Conservation (phyloP, 2,888 invertebrate species). For the Andrena fulva region DNA sequence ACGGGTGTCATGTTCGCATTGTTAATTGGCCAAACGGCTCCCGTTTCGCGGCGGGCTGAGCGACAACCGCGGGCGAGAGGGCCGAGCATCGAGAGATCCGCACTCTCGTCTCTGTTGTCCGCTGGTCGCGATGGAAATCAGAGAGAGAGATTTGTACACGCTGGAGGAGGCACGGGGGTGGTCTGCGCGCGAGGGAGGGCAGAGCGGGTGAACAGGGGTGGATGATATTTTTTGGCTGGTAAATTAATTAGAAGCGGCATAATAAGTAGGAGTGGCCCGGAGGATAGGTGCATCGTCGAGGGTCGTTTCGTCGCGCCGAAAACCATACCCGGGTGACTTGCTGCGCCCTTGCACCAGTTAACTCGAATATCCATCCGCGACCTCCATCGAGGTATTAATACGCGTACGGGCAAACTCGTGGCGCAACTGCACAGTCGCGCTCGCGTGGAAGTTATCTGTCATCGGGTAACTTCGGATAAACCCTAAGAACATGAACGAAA, state of each 20-base stretch:
- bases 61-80: slow-evolving; percentile 49
- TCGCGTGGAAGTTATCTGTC: slow-evolving; percentile 43
- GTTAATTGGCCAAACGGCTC: slow-evolving; percentile 79
- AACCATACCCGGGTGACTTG: slow-evolving; percentile 64
- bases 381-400: slow-evolving; percentile 75
- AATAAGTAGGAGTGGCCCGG: slow-evolving; percentile 74
- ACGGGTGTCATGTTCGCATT: slow-evolving; percentile 80
- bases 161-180: neutral
- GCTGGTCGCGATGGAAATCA: slow-evolving; percentile 33
- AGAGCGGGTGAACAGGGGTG: slow-evolving; percentile 8
- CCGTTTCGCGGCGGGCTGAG: slow-evolving; percentile 63
- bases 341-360: slow-evolving; percentile 68
- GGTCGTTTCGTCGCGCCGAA: slow-evolving; percentile 63
- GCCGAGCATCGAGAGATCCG: slow-evolving; percentile 32
- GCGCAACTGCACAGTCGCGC: slow-evolving; percentile 53
- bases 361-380: slow-evolving; percentile 72
- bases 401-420: slow-evolving; percentile 69
- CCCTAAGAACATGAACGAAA: slow-evolving; percentile 40
- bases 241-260: slow-evolving; percentile 80
- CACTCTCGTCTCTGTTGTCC: slow-evolving; percentile 30
- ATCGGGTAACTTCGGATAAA: slow-evolving; percentile 34
- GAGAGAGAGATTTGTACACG: slow-evolving; percentile 32
- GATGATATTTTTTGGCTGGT: slow-evolving; percentile 70
- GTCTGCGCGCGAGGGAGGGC: neutral
- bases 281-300: slow-evolving; percentile 60